phyloP scores from a whole-genome alignment of 2,888 invertebrate genomes.

The Agrenia bidenticulata region DNA sequence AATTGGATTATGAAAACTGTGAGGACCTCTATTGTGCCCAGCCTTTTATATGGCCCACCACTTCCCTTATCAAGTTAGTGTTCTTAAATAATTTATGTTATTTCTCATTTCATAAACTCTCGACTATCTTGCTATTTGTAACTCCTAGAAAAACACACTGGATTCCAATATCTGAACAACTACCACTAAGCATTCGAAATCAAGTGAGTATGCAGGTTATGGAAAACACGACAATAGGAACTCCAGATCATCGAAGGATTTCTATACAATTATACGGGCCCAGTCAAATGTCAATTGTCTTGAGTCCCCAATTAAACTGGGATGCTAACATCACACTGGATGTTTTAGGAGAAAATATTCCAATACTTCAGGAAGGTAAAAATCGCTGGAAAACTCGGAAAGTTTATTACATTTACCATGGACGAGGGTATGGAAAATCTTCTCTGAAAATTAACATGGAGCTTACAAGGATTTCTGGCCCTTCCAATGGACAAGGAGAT shows the following conservation, averaged over 20 bases:
- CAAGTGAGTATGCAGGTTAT: slow-evolving; percentile 35
- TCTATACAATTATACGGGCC: slow-evolving; percentile 55
- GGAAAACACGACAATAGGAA: slow-evolving; percentile 22
- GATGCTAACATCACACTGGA: slow-evolving; percentile 54
- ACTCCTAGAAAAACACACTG: slow-evolving; percentile 46
- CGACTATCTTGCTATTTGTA: slow-evolving; percentile 1
- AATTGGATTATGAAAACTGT: slow-evolving; percentile 39
- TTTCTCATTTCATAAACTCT: not conserved
- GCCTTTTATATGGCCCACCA: slow-evolving; percentile 48
- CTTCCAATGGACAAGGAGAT: not conserved
- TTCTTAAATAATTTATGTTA: not conserved
- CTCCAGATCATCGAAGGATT: slow-evolving; percentile 20
- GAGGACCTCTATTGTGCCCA: slow-evolving; percentile 47
- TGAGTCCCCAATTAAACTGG: slow-evolving; percentile 55
- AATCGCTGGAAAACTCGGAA: slow-evolving; percentile 54
- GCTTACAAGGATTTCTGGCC: not conserved
- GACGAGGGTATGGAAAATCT: slow-evolving; percentile 37
- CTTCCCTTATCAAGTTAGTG: slow-evolving; percentile 41
- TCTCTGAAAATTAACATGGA: slow-evolving; percentile 34
- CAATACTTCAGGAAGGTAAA: slow-evolving; percentile 49
- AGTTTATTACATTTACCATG: slow-evolving; percentile 58
- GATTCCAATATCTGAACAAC: slow-evolving; percentile 35
- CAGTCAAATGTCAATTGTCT: slow-evolving; percentile 57
- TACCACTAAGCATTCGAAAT: slow-evolving; percentile 30
- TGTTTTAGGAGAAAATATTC: slow-evolving; percentile 55